phyloP scores from a whole-genome alignment of 2,113 vertebrate genomes.

The Tyto alba region DNA sequence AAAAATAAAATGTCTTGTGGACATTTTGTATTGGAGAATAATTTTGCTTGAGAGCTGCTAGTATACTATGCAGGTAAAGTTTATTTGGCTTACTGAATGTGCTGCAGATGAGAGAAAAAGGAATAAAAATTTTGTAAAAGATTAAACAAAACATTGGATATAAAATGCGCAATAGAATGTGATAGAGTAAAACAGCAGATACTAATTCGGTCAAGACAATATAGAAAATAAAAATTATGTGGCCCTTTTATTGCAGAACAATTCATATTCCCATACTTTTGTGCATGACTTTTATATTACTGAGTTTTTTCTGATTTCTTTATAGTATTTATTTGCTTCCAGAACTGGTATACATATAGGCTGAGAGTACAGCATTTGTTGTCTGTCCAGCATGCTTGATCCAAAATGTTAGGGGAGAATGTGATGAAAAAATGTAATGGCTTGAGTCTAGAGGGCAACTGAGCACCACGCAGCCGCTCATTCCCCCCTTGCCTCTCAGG shows the following conservation, averaged over 20 bases:
- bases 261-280: neutral
- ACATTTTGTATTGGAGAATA: neutral
- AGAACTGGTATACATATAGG: neutral
- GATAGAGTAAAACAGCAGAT: neutral
- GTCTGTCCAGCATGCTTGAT: neutral
- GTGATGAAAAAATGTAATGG: neutral
- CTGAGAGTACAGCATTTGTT: neutral
- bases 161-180: neutral
- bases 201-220: constrained; percentile 12
- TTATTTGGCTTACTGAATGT: constrained; percentile 36
- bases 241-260: neutral
- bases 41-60: neutral
- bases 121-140: neutral
- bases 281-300: neutral
- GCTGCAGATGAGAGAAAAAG: constrained; percentile 35
- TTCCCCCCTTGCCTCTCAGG: too few relatives aligned
- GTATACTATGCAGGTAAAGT: neutral
- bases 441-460: too few relatives aligned
- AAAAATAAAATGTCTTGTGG: neutral
- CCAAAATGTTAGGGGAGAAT: neutral
- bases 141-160: constrained; percentile 25
- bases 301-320: neutral
- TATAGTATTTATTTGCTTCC: neutral
- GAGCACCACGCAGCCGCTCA: too few relatives aligned
- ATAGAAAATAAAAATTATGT: neutral